Evolutionary conservation across 2,888 invertebrate species (phyloP), one percentile per base, ranked within the genome.

Genomic region (Pyrrhosoma nymphula): DNA sequence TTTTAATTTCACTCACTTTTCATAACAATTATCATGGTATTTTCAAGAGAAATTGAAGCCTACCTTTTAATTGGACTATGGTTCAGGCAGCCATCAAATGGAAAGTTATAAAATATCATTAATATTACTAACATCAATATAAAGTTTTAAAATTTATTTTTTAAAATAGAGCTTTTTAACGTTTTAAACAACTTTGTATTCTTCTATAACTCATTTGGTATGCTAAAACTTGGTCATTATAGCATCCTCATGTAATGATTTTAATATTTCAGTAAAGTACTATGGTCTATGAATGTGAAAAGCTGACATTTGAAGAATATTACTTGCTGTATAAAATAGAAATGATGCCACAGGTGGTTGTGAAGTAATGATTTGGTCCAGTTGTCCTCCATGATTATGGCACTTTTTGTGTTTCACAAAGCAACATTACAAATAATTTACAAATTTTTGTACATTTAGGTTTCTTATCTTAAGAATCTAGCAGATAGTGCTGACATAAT

Each of bases 161-260:
- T 56, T 69, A 95, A 95, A 56, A 63, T 96, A 96, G 0, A 96
- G 16, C 10, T 96, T 96, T 0, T 96, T 89, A 16, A 96, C 35
- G 20, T 96, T 47, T 89, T 95, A 69, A 95, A 96, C 96, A 2
- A 97, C 97, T 23, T 91, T 63, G 75, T 35, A 23, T n/a, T 69
- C 56, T n/a, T 56, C 88, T 88, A 30, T 60, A n/a, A 39, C n/a
- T 88, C 26, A 35, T 35, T 16, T n/a, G 35, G 30, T 16, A 82
- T 82, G 30, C 82, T 82, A 35, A 35, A 26, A 10, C 16, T 82
- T 35, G 30, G 30, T 30, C 35, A 35, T 30, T 14, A 82, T 8
- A 8, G 8, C 2, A 30, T 69, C 3, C 69, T 69, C 10, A 26
- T n/a, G 8, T 0, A n/a, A 69, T 30, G 35, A 14, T 82, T 82